Base-by-base conservation (phyloP, 2,888 invertebrate genomes). In the Latheticus oryzae region DNA sequence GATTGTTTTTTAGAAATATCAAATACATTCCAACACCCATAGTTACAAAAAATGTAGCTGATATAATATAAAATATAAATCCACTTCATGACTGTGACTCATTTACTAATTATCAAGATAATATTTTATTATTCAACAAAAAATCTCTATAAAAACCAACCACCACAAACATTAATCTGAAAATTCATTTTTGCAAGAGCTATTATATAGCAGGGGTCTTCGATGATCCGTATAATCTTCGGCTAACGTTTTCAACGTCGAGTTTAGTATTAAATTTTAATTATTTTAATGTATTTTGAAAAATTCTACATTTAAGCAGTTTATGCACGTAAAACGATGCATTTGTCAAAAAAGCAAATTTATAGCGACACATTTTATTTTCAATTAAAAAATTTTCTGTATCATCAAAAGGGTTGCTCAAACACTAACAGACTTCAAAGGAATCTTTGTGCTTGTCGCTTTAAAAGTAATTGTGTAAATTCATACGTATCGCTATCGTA, bases 381-480 rank as follows among this genome's bases (percentile, higher is more conserved):
- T 30, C 50, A 38, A 50, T 53, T 52, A 26, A 43, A 53, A 54
- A 43, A 28, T 45, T n/a, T 28, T 37, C 11, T 19, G 21, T 35
- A 23, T n/a, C 21, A 40, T 32, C 12, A 35, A 16, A 37, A 23
- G 47, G n/a, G 37, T 54, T 54, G 8, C 15, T 28, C 45, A 19
- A 45, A 54, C 21, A 54, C 19, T 35, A 24, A 24, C n/a, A 19
- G 12, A 28, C 42, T 26, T 37, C 42, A 52, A 53, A 53, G 53
- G 37, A 9, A 26, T 9, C 19, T 54, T 37, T 35, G 28, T 16
- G 24, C 35, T 54, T 37, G 15, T 4, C 19, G 45, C n/a, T 30
- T 26, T 9, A 15, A 47, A 45, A 54, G 45, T 37, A 45, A 54
- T 45, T 45, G 33, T 24, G 35, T 35, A 53, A 42, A 43, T 33